A percentile compares a stretch with the other conserved stretches of the same genome.
phyloP scores from a whole-genome alignment of 2,797 vertebrate genomes.

The Lepilemur ruficaudatus region DNA sequence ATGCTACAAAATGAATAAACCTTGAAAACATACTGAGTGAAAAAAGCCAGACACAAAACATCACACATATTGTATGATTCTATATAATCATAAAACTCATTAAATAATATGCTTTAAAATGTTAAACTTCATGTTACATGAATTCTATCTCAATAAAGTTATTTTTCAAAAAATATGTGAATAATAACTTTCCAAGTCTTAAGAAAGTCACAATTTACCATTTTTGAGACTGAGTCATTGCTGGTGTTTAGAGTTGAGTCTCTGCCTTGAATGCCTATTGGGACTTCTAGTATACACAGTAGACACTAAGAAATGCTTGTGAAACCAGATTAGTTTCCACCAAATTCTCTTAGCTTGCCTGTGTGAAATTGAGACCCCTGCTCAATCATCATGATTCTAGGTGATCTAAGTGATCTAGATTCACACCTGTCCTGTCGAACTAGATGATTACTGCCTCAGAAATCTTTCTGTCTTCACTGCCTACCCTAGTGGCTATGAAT shows the following conservation, averaged over 20 bases:
- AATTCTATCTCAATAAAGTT: neutral
- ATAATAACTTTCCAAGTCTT: neutral
- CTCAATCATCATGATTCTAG: neutral
- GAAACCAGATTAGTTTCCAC: neutral
- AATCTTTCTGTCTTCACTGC: neutral
- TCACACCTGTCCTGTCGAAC: neutral
- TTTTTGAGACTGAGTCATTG: neutral
- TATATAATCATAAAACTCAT: neutral
- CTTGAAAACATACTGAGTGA: neutral
- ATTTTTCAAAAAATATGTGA: neutral
- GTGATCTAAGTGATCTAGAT: too few species aligned
- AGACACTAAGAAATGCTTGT: neutral
- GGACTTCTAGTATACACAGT: neutral
- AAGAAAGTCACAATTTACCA: neutral
- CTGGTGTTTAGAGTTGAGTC: neutral
- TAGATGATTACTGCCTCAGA: neutral
- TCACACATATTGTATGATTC: neutral
- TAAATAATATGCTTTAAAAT: neutral
- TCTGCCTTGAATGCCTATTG: neutral
- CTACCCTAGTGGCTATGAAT: neutral
- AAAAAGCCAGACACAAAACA: neutral
- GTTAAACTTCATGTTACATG: neutral
- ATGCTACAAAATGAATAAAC: neutral
- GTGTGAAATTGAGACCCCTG: neutral
- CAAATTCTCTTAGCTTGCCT: neutral